Conservation (phyloP, 2,113 vertebrate species). For the Caranx ignobilis region DNA sequence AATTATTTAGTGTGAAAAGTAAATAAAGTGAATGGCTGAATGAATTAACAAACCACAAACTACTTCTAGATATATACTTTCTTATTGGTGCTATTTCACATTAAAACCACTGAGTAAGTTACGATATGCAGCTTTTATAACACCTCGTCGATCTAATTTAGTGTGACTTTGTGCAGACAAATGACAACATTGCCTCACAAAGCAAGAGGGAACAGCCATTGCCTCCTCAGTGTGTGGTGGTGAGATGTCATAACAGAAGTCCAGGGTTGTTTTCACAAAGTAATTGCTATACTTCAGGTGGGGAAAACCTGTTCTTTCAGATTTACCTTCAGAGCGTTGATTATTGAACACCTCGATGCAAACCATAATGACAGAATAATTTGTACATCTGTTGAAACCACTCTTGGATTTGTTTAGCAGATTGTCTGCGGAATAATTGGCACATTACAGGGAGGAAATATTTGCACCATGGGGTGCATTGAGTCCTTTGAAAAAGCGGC, state of each 20-base stretch:
- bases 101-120: background rate
- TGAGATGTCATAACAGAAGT: background rate
- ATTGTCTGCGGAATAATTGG: background rate
- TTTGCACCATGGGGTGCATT: background rate
- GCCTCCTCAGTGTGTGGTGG: background rate
- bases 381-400: background rate
- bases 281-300: background rate
- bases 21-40: slow-evolving; percentile 7
- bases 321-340: background rate
- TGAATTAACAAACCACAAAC: background rate
- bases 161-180: background rate
- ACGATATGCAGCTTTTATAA: background rate
- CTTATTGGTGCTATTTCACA: background rate
- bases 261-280: background rate
- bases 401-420: slow-evolving; percentile 12
- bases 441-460: slow-evolving; percentile 15
- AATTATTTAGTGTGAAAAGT: slow-evolving; percentile 19
- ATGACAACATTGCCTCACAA: background rate
- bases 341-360: background rate
- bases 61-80: background rate
- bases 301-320: background rate
- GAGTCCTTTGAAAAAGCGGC: slow-evolving; percentile 17
- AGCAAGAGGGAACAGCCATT: background rate
- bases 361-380: background rate
- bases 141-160: background rate